Percentiles rank a stretch among this genome's conserved stretches.
These are phyloP conservation scores for Achlya flavicornis DNA, from an alignment of 2,888 invertebrate species.

Conservation along the genomic window DNA sequence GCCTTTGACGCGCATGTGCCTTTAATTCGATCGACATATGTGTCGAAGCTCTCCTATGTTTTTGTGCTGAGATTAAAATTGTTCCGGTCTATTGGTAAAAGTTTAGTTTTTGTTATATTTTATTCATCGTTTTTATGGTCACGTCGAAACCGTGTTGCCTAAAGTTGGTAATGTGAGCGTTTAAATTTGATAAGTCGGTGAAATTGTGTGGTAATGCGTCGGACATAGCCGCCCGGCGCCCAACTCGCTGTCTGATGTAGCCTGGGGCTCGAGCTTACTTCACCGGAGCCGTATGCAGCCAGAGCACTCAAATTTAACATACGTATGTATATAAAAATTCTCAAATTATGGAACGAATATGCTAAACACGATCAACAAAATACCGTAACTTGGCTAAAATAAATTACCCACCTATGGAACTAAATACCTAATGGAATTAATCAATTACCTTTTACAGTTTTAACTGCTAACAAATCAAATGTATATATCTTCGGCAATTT, in stretches of 20 bases:
- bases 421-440: too few relatives aligned
- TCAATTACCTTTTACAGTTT: too few relatives aligned
- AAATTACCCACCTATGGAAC: too few relatives aligned
- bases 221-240: slow-evolving; percentile 58
- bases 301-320: not conserved
- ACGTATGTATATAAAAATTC: not conserved
- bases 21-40: slow-evolving; percentile 66
- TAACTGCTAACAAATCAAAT: too few relatives aligned
- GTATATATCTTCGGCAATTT: too few relatives aligned
- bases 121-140: slow-evolving; percentile 16
- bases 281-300: not conserved
- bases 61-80: slow-evolving; percentile 55
- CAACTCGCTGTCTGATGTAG: slow-evolving; percentile 44
- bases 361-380: not conserved
- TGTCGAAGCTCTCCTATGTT: slow-evolving; percentile 39
- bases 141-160: slow-evolving; percentile 11
- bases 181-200: slow-evolving; percentile 68
- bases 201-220: slow-evolving; percentile 76
- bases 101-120: slow-evolving; percentile 32
- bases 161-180: slow-evolving; percentile 37
- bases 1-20: slow-evolving; percentile 65
- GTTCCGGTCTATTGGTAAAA: slow-evolving; percentile 51
- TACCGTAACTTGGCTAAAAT: not conserved
- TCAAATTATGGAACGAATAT: not conserved
- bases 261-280: slow-evolving; percentile 34